Evolutionary conservation across 2,113 vertebrate genomes (phyloP).

Genomic region (Ranitomeya imitator): DNA sequence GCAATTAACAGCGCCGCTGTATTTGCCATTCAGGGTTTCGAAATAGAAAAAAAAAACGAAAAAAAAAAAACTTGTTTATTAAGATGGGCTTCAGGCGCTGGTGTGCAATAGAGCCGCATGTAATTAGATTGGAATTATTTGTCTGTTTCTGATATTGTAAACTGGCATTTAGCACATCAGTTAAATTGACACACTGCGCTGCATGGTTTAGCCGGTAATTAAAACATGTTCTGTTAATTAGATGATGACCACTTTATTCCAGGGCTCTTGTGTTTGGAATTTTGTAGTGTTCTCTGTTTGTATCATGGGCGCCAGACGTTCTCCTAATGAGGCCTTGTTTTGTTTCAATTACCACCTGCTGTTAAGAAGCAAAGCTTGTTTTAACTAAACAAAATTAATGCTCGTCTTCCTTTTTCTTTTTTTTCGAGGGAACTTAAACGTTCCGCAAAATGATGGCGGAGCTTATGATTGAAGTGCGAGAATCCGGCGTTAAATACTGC

Average conservation of each 20-base stretch:
- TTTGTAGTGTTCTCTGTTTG: slow-evolving; percentile 93
- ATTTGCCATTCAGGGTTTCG: slow-evolving; percentile 99
- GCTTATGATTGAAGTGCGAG: slow-evolving; percentile 84
- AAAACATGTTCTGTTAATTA: slow-evolving; percentile 99
- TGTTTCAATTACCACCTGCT: slow-evolving; percentile 99
- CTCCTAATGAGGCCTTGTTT: slow-evolving; percentile 99
- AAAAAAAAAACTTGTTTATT: slow-evolving; percentile 86
- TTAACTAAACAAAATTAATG: slow-evolving; percentile 89
- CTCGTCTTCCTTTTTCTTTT: slow-evolving; percentile 80
- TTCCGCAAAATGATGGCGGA: slow-evolving; percentile 83
- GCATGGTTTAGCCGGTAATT: slow-evolving; percentile 99
- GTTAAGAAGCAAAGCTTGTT: slow-evolving; percentile 95
- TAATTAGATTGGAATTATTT: slow-evolving; percentile 99
- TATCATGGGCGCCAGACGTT: slow-evolving; percentile 99
- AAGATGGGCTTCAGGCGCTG: slow-evolving; percentile 97
- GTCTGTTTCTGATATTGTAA: slow-evolving; percentile 99
- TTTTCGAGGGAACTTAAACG: slow-evolving; percentile 78
- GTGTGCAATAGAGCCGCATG: slow-evolving; percentile 98
- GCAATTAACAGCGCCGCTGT: slow-evolving; percentile 96
- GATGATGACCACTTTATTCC: slow-evolving; percentile 99
- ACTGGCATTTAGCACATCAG: slow-evolving; percentile 99
- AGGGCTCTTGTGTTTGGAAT: slow-evolving; percentile 97
- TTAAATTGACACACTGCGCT: slow-evolving; percentile 99
- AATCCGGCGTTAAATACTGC: slow-evolving; percentile 83
- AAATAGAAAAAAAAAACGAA: slow-evolving; percentile 68